These are phyloP conservation scores for Invenusta paracnida DNA, from an alignment of 2,888 invertebrate species.

Conservation along the genomic window DNA sequence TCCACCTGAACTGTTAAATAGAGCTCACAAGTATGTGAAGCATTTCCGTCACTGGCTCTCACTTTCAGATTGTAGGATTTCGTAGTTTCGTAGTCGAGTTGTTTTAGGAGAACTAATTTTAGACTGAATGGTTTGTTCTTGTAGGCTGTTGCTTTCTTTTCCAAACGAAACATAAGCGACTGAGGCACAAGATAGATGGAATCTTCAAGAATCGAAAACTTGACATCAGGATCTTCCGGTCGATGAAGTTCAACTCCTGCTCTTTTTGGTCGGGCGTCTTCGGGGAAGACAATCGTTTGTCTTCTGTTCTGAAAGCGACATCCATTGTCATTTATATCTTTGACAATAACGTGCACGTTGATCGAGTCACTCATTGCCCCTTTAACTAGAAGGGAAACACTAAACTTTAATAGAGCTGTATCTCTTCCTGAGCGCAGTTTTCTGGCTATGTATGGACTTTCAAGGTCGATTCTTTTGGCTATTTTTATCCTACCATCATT, in stretches of 20 bases:
- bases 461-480: conserved; percentile 18
- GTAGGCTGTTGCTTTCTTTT: not conserved
- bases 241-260: not conserved
- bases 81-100: conserved; percentile 2
- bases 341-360: not conserved
- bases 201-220: not conserved
- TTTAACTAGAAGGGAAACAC: not conserved
- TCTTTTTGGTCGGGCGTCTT: conserved; percentile 4
- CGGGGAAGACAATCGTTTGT: not conserved
- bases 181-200: not conserved
- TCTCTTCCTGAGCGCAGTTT: not conserved
- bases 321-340: conserved; percentile 36
- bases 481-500: conserved; percentile 20
- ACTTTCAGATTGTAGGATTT: not conserved
- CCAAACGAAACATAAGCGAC: not conserved
- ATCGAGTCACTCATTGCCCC: not conserved
- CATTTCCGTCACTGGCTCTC: conserved; percentile 14
- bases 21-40: conserved; percentile 19
- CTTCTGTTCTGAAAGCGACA: not conserved
- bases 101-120: not conserved
- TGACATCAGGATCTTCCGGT: conserved; percentile 8
- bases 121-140: conserved; percentile 9
- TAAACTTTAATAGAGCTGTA: not conserved
- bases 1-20: conserved; percentile 1
- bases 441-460: too few species aligned